These are phyloP conservation scores for Eonycteris spelaea DNA, from an alignment of 2,113 vertebrate species.

Conservation along the genomic window DNA sequence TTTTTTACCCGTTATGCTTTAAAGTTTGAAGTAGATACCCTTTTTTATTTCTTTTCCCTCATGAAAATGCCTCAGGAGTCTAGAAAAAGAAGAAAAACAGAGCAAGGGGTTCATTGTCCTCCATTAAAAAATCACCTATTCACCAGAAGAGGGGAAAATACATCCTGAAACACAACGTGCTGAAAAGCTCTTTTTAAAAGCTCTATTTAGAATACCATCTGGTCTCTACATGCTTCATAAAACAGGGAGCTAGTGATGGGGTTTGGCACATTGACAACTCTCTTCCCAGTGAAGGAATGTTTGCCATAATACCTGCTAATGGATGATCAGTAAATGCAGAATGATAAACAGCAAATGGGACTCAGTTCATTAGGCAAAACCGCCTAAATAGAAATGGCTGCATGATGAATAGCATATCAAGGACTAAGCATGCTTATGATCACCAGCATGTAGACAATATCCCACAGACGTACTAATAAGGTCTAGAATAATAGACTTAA, in stretches of 20 bases:
- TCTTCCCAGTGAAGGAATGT: constrained; percentile 5
- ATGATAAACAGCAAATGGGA: not conserved
- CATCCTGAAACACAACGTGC: not conserved
- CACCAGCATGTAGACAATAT: not conserved
- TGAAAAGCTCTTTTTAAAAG: constrained; percentile 40
- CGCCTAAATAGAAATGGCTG: not conserved
- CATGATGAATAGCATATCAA: not conserved
- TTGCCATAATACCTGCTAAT: not conserved
- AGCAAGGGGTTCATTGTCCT: not conserved
- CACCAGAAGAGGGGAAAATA: not conserved
- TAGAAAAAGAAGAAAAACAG: not conserved
- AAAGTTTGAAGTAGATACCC: not conserved
- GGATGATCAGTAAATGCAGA: not conserved
- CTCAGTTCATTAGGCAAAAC: not conserved
- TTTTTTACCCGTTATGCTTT: not conserved
- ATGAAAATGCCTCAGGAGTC: not conserved
- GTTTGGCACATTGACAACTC: constrained; percentile 5
- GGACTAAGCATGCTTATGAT: not conserved
- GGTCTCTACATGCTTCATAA: constrained; percentile 42
- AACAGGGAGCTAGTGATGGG: not conserved
- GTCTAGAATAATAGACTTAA: not conserved
- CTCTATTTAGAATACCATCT: constrained; percentile 59
- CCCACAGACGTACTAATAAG: not conserved
- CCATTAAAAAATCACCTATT: not conserved
- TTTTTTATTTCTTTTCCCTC: not conserved